These are phyloP conservation scores for Aratinga solstitialis DNA, from an alignment of 2,797 vertebrate genomes.

Conservation along the genomic window DNA sequence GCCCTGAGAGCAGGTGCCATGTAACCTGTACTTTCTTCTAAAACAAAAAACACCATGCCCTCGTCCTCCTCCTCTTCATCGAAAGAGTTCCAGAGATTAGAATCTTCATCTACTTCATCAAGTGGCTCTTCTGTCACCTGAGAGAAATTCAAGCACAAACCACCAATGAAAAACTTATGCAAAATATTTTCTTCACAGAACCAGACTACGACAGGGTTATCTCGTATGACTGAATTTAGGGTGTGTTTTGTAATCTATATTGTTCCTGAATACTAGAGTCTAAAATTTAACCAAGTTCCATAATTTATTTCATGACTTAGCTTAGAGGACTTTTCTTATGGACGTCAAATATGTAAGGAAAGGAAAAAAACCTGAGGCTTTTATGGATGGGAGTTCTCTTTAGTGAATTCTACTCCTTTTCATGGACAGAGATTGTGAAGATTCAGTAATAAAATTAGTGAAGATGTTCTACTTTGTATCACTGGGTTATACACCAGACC, in stretches of 20 bases:
- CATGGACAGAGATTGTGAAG: neutral
- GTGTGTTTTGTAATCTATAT: neutral
- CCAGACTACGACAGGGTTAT: neutral
- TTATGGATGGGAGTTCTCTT: neutral
- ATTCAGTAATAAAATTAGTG: neutral
- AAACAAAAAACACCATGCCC: conserved; percentile 91
- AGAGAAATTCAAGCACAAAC: neutral
- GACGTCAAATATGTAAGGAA: neutral
- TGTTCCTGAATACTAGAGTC: neutral
- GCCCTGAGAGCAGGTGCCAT: conserved; percentile 94
- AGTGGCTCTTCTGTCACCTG: conserved; percentile 95
- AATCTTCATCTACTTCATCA: conserved; percentile 80
- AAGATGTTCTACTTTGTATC: neutral
- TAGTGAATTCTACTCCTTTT: neutral
- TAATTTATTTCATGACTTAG: neutral
- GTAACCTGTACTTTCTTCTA: conserved; percentile 97
- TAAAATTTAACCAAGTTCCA: neutral
- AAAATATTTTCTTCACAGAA: neutral
- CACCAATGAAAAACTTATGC: neutral
- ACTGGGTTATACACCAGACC: neutral
- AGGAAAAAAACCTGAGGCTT: neutral
- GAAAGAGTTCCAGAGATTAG: conserved; percentile 87
- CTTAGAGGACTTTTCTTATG: neutral
- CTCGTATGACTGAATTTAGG: neutral
- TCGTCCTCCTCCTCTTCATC: conserved; percentile 89